Evolutionary conservation across 2,888 invertebrate genomes (phyloP).

Genomic region (Monoplex corrugatus): DNA sequence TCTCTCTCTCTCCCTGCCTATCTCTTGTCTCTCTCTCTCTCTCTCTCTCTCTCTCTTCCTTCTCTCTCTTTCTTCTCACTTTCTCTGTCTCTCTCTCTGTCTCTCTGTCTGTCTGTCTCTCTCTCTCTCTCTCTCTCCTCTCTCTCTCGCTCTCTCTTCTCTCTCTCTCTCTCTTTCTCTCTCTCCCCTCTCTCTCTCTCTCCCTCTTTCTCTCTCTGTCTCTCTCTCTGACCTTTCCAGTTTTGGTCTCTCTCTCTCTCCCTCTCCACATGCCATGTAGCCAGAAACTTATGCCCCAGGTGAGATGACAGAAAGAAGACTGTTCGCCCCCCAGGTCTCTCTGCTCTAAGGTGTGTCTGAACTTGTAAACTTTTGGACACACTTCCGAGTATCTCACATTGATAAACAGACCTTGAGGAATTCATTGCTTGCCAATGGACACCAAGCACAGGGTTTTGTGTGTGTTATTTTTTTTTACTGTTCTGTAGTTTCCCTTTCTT

Average conservation of each 20-base stretch:
- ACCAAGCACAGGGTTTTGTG: too few species aligned
- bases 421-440: too few species aligned
- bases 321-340: background rate
- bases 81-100: background rate
- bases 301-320: too few species aligned
- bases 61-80: background rate
- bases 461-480: too few species aligned
- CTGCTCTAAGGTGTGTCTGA: too few species aligned
- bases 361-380: background rate
- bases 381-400: too few species aligned
- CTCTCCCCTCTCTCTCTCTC: background rate
- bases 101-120: background rate
- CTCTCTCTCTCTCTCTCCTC: conserved; percentile 10
- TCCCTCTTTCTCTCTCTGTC: background rate
- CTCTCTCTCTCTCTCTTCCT: background rate
- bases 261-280: background rate
- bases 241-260: background rate
- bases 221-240: background rate
- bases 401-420: too few species aligned
- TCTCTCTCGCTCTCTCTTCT: background rate
- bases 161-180: background rate
- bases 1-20: background rate
- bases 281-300: too few species aligned
- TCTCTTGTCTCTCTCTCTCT: background rate
- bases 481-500: too few species aligned